Base-by-base conservation (phyloP, 2,113 vertebrate genomes). In the Coryphaenoides rupestris region DNA sequence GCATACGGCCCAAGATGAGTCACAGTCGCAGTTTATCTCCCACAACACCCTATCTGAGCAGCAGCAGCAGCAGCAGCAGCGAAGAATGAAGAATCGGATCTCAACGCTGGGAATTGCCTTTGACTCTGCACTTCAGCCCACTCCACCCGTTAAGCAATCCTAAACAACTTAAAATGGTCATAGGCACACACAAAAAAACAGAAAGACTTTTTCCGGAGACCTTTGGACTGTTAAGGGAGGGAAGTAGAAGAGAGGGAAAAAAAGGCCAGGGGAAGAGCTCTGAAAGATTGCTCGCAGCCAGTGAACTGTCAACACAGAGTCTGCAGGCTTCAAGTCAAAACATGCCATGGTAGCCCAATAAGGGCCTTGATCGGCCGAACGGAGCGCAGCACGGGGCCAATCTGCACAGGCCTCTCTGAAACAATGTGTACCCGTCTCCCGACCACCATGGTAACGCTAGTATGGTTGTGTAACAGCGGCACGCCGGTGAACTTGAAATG, bases 381-480 rank as follows among this genome's bases (percentile, higher is more conserved):
- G 73, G n/a, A n/a, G n/a, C n/a, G n/a, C n/a, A n/a, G n/a, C 65
- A 63, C 56, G 24, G 71, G 63, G 84, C 74, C 78, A 77, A 84
- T 67, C 80, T 77, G 23, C 78, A 69, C 62, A 59, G 75, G 26
- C 56, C 79, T n/a, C n/a, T 79, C 73, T 65, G 65, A 77, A 77
- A 78, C 80, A 65, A 72, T 82, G 87, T 83, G 80, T 83, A 72
- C 82, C 75, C 75, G n/a, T n/a, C n/a, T n/a, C n/a, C n/a, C n/a
- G n/a, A n/a, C 72, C 58, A 72, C 84, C 82, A 86, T 87, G 84
- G 82, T 76, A 89, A 89, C 84, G 69, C 79, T 79, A 88, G 72
- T 80, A 85, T 84, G 84, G 78, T 86, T 85, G 84, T 87, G 78
- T 83, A 89, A 89, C 83, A 79, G 63, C n/a, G n/a, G n/a, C 79